Evolutionary conservation across 1,140 invertebrate genomes (phyloP), one percentile per base, ranked within the genome.

Genomic region (Drosophila quadrilineata): DNA sequence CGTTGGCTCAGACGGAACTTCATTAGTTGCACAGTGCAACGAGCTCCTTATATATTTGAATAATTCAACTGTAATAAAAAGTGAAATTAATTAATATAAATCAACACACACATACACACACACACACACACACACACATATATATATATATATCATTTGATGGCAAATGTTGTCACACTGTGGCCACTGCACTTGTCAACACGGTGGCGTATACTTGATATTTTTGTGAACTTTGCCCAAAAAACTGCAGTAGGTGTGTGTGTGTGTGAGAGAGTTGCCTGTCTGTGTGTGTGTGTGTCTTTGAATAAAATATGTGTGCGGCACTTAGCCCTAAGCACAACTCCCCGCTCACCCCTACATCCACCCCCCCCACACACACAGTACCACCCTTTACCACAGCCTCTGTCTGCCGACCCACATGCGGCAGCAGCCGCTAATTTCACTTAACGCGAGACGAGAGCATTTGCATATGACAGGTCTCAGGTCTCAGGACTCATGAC

Each of bases 151-250:
- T n/a, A n/a, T n/a, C n/a, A n/a, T n/a, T n/a, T n/a, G n/a, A n/a
- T n/a, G n/a, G n/a, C n/a, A n/a, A n/a, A n/a, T n/a, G n/a, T n/a
- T n/a, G n/a, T n/a, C n/a, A n/a, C 36, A 16, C 16, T 53, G 35
- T 43, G 10, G 28, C 38, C 19, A 10, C 29, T 33, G 2, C 24
- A 35, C 26, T 19, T 19, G 40, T 10, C 31, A 35, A 22, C 50
- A 21, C 29, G 49, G n/a, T n/a, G n/a, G 58, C 49, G 58, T 62
- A 54, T 54, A 41, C 31, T 46, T 54, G 3, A 54, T 54, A 63
- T 38, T 62, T 52, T 35, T 46, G 43, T 24, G 31, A 62, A 62
- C 40, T 62, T 53, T 60, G 45, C 24, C 36, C 53, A 52, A 60
- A 33, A n/a, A n/a, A n/a, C n/a, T 60, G 26, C 45, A 41, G 36